These are phyloP conservation scores for Trichonephila clavipes DNA, from an alignment of 1,140 invertebrate species.

Conservation along the genomic window DNA sequence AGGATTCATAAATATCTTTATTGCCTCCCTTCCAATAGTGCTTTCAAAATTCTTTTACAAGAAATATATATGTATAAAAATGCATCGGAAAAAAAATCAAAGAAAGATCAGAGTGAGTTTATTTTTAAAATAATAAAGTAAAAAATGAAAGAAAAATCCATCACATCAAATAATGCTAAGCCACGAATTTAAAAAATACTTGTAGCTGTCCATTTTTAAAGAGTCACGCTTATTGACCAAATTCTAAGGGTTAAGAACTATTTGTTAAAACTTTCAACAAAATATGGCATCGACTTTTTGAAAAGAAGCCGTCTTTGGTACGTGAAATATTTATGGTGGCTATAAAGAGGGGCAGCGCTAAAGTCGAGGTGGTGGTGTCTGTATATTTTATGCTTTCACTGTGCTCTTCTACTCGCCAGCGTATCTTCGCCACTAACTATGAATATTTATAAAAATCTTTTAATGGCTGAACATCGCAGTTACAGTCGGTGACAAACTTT, in stretches of 20 bases:
- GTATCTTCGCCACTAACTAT: slow-evolving; percentile 43
- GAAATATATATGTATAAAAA: too few relatives aligned
- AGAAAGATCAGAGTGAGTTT: too few relatives aligned
- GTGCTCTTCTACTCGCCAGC: slow-evolving; percentile 7
- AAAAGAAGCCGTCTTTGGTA: slow-evolving; percentile 30
- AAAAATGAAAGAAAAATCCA: too few relatives aligned
- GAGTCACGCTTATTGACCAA: neutral
- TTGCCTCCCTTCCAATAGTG: too few relatives aligned
- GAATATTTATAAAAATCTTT: slow-evolving; percentile 74
- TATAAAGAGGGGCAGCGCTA: slow-evolving; percentile 53
- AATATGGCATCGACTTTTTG: slow-evolving; percentile 18
- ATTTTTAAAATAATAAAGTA: too few relatives aligned
- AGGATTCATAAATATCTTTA: too few relatives aligned
- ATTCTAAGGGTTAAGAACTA: neutral
- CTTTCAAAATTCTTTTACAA: too few relatives aligned
- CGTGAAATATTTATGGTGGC: slow-evolving; percentile 68
- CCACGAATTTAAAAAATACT: neutral
- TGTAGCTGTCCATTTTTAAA: neutral
- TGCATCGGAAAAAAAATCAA: too few relatives aligned
- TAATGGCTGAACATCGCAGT: slow-evolving; percentile 43
- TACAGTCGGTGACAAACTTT: slow-evolving; percentile 58
- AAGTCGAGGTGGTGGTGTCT: neutral
- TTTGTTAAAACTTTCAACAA: slow-evolving; percentile 17
- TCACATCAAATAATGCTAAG: too few relatives aligned
- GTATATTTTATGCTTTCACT: slow-evolving; percentile 62